phyloP scores from a whole-genome alignment of 2,888 invertebrate genomes.

The Trissolcus japonicus region DNA sequence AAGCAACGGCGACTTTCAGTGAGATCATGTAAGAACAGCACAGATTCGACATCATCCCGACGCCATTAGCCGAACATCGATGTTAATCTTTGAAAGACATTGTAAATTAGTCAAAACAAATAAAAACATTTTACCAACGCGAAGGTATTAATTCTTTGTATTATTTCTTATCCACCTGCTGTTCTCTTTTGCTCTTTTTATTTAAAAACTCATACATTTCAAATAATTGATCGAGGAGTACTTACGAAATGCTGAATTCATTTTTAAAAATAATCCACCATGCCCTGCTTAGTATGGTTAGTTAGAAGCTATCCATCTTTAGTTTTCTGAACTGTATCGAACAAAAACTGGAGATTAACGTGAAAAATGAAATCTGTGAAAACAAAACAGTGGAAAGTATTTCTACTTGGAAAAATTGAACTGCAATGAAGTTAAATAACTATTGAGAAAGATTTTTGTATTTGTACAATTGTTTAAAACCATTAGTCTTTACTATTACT shows the following conservation, averaged over 20 bases:
- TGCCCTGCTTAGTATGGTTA: too few relatives aligned
- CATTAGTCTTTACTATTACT: too few relatives aligned
- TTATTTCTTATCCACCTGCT: background rate
- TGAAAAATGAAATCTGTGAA: too few relatives aligned
- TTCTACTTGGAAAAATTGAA: too few relatives aligned
- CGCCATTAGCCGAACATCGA: constrained; percentile 45
- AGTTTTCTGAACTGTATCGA: too few relatives aligned
- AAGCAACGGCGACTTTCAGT: constrained; percentile 16
- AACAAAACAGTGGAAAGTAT: too few relatives aligned
- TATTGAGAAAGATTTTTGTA: too few relatives aligned
- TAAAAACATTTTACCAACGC: constrained; percentile 64
- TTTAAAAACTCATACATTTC: background rate
- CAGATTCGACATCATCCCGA: constrained; percentile 23
- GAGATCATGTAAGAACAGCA: constrained; percentile 18
- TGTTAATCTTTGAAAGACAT: constrained; percentile 63
- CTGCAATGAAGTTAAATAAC: too few relatives aligned
- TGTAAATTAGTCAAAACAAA: constrained; percentile 67
- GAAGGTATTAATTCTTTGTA: background rate
- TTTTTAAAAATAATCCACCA: too few relatives aligned
- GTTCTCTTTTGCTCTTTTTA: background rate
- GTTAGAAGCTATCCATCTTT: too few relatives aligned
- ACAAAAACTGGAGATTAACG: too few relatives aligned
- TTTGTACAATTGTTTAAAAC: too few relatives aligned
- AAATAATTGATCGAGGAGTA: background rate
- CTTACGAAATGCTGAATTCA: background rate